Conservation (phyloP, 2,888 invertebrate species). For the Octonoba sinensis region DNA sequence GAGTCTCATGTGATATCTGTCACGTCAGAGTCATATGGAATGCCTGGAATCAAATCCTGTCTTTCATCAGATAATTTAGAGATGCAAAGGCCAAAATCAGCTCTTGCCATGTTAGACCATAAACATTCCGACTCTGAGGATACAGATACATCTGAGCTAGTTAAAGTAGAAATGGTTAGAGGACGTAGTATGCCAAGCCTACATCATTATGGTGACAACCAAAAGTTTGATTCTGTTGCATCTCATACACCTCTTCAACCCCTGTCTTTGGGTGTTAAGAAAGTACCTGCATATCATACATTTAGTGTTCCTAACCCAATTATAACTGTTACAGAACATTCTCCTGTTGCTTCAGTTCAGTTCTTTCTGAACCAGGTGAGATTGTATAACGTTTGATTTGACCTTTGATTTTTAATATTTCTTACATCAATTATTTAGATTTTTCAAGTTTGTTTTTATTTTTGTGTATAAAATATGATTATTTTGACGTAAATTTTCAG, state of each 20-base stretch:
- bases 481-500: too few species aligned
- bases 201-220: constrained; percentile 64
- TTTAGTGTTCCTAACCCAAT: constrained; percentile 88
- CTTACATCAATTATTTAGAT: not conserved
- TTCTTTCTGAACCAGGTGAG: constrained; percentile 83
- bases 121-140: constrained; percentile 65
- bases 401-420: not conserved
- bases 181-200: constrained; percentile 91
- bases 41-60: constrained; percentile 43
- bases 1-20: constrained; percentile 45
- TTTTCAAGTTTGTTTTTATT: not conserved
- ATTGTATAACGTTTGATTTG: not conserved
- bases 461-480: constrained; percentile 3
- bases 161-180: constrained; percentile 77
- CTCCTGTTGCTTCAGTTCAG: constrained; percentile 88
- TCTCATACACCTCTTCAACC: constrained; percentile 40
- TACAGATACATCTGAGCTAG: constrained; percentile 35
- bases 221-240: constrained; percentile 43
- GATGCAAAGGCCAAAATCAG: constrained; percentile 67
- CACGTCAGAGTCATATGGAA: constrained; percentile 37
- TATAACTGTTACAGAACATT: constrained; percentile 96
- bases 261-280: constrained; percentile 50
- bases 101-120: constrained; percentile 67
- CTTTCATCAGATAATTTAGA: constrained; percentile 58
- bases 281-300: constrained; percentile 63